Evolutionary conservation across 2,797 vertebrate species (phyloP), one percentile per base, ranked within the genome.

Genomic region (Columba guinea): DNA sequence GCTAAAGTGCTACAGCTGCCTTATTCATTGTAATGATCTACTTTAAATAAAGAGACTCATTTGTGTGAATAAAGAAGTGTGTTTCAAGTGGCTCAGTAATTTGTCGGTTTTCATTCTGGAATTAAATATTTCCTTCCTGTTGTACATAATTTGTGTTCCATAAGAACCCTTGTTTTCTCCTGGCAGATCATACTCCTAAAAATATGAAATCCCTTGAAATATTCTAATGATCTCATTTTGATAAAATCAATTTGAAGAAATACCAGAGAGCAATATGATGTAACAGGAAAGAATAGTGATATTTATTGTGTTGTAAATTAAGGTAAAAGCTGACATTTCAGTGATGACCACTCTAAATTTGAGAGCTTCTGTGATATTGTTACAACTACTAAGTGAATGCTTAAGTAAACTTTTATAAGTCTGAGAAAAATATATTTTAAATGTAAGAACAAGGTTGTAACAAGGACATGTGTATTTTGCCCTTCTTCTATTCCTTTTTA

Each of bases 11-110:
- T 93, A 89, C 93, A 93, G 79, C 37, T 95, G 82, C 70, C 91
- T 63, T 85, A 74, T 93, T 94, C 67, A 79, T 93, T 95, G 80
- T 94, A 95, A 92, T 88, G 59, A 95, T 87, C 73, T 85, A 69
- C 64, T 95, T 96, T 91, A 93, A 90, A 92, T 91, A 76, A 95
- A 91, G 59, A 92, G 44, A 84, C 52, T 92, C 28, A 78, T 92
- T 92, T 95, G 48, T 92, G 63, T 15, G 17, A 95, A 94, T 81
- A 82, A 79, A 93, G 74, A 90, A 93, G 35, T 64, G 16, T 88
- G 13, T 76, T 97, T 97, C 89, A 86, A 96, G 91, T 74, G 59
- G 49, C 39, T 95, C 58, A 78, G 89, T 84, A 94, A 95, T 92
- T 89, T 95, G 55, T 87, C 83, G 49, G 58, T 90, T 93, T 95